Evolutionary conservation across 2,888 invertebrate species (phyloP), one percentile per base, ranked within the genome.

Genomic region (Pristionchus entomophagus): DNA sequence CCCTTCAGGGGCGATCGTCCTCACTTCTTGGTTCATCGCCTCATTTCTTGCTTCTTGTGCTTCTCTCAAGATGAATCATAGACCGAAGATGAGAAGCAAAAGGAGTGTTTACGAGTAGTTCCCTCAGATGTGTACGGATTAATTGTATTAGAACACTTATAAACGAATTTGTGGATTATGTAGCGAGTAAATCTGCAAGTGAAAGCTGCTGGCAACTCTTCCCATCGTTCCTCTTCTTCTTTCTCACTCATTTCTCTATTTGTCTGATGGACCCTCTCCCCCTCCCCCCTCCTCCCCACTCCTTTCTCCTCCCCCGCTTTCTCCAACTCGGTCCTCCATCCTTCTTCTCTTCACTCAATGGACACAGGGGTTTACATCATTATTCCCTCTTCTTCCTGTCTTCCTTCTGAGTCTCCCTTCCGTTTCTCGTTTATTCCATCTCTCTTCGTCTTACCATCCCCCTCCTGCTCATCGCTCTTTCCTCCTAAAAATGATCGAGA

Each of bases 301-400:
- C 59, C 14, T 59, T 59, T 38, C 29, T 29, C 45, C 69, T 38
- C 38, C 38, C 19, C 19, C 69, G 41, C 73, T 32, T 38, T 73
- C 73, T 73, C 62, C 45, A 41, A 22, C n/a, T 41, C 41, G 26
- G 41, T 73, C 41, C 73, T 41, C 73, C 41, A 26, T 45, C 73
- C n/a, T 45, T 38, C 65, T 5, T n/a, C n/a, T 56, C 69, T 69
- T 45, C 73, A 73, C 73, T 73, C 73, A 41, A 45, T 26, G 73
- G 41, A n/a, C 41, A n/a, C 38, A 35, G 12, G 73, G 73, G 73
- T 73, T 73, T 73, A 73, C 73, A 73, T 73, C 73, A 73, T 73
- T 73, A 73, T 73, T 38, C 73, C 73, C 41, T 73, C 73, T 26
- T 73, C 73, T 26, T 73, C 73, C 73, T 73, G 41, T 73, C 73